These are phyloP conservation scores for Dendrolimus kikuchii DNA, from an alignment of 1,140 invertebrate genomes.

Conservation along the genomic window DNA sequence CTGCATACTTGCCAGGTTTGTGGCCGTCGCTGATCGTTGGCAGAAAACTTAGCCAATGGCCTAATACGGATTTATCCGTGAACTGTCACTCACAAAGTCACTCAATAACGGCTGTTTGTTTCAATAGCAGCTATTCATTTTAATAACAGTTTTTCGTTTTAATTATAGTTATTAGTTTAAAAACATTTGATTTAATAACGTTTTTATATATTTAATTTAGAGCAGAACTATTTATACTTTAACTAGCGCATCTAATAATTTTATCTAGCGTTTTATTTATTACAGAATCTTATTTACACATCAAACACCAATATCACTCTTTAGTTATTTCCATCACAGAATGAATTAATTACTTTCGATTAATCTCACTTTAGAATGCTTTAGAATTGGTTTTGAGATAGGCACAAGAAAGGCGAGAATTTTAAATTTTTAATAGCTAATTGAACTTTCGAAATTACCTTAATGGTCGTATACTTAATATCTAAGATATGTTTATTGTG, in stretches of 20 bases:
- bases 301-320: slow-evolving; percentile 40
- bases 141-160: slow-evolving; percentile 7
- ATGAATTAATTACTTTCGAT: slow-evolving; percentile 40
- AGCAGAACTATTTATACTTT: slow-evolving; percentile 23
- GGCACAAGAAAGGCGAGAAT: slow-evolving; percentile 65
- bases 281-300: slow-evolving; percentile 21
- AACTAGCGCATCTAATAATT: slow-evolving; percentile 39
- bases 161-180: slow-evolving; percentile 3
- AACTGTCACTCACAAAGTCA: too few relatives aligned
- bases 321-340: slow-evolving; percentile 50
- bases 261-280: slow-evolving; percentile 14
- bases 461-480: slow-evolving; percentile 37
- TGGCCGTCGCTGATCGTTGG: slow-evolving; percentile 30
- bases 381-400: slow-evolving; percentile 57
- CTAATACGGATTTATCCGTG: background rate
- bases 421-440: slow-evolving; percentile 35
- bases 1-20: slow-evolving; percentile 84
- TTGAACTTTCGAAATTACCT: slow-evolving; percentile 37
- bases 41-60: slow-evolving; percentile 23
- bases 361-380: slow-evolving; percentile 45
- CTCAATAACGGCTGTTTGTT: too few relatives aligned
- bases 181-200: slow-evolving; percentile 1
- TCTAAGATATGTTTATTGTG: slow-evolving; percentile 62
- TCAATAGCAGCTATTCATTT: slow-evolving; percentile 1
- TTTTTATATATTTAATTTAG: slow-evolving; percentile 10